Conservation (phyloP, 1,140 invertebrate genomes). For the Drosophila lowei region DNA sequence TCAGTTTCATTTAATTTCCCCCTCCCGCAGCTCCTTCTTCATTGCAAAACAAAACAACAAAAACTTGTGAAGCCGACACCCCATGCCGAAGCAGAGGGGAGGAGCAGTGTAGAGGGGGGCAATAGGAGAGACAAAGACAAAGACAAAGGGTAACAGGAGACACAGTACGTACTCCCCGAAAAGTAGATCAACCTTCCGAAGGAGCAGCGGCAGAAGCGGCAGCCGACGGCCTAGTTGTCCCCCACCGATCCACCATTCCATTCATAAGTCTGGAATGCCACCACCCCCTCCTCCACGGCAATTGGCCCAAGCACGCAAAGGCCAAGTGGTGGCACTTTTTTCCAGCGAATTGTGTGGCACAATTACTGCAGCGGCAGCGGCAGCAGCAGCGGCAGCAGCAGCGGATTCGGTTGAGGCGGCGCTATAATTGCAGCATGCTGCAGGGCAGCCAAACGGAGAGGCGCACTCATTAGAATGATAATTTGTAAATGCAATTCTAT, state of each 20-base stretch:
- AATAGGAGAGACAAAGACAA: slow-evolving; percentile 4
- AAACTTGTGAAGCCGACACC: slow-evolving; percentile 53
- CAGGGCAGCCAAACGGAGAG: slow-evolving; percentile 5
- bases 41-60: slow-evolving; percentile 18
- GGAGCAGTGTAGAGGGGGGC: neutral
- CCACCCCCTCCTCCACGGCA: slow-evolving; percentile 34
- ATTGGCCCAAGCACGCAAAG: slow-evolving; percentile 75
- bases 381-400: neutral
- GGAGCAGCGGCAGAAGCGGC: too few relatives aligned
- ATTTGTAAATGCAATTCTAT: slow-evolving; percentile 72
- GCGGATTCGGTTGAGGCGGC: neutral
- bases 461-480: slow-evolving; percentile 70
- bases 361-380: too few relatives aligned
- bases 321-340: slow-evolving; percentile 34
- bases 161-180: too few relatives aligned
- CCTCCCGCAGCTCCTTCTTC: neutral
- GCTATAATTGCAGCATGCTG: slow-evolving; percentile 9
- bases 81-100: slow-evolving; percentile 1
- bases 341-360: slow-evolving; percentile 47
- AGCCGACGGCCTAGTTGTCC: slow-evolving; percentile 49
- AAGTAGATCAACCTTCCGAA: slow-evolving; percentile 39
- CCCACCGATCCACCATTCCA: slow-evolving; percentile 22
- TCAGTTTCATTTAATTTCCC: slow-evolving; percentile 38
- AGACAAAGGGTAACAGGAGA: too few relatives aligned
- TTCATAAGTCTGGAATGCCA: slow-evolving; percentile 48